These are phyloP conservation scores for Leptonema lineaticorne DNA, from an alignment of 1,140 invertebrate species.

Conservation along the genomic window DNA sequence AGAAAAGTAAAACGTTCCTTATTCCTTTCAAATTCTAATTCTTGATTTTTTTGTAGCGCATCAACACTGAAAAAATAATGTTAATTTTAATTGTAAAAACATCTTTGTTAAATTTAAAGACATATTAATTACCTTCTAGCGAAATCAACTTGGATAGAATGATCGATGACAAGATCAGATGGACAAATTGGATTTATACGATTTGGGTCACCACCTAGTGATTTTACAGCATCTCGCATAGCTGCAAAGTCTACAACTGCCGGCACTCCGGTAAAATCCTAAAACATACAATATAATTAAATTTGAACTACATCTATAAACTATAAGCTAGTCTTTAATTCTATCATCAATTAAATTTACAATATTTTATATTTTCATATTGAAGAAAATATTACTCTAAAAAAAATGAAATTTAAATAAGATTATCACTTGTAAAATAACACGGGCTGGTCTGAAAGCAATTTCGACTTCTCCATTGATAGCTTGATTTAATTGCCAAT, in stretches of 20 bases:
- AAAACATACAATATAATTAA: neutral
- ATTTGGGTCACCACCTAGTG: constrained; percentile 83
- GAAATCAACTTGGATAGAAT: constrained; percentile 97
- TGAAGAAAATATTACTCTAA: neutral
- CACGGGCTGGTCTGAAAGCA: constrained; percentile 92
- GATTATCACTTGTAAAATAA: constrained; percentile 82
- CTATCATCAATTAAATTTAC: neutral
- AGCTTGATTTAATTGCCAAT: constrained; percentile 82
- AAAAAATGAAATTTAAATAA: neutral
- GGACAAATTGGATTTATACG: constrained; percentile 98
- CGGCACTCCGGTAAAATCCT: constrained; percentile 96
- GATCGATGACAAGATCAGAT: constrained; percentile 97
- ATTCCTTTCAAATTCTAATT: constrained; percentile 95
- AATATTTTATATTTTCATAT: neutral
- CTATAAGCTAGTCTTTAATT: neutral
- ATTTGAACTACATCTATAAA: no score
- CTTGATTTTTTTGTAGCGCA: constrained; percentile 90
- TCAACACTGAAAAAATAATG: constrained; percentile 67
- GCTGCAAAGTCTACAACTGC: constrained; percentile 98
- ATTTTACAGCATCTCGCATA: constrained; percentile 93
- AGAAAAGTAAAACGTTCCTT: constrained; percentile 94
- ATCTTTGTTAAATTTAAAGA: neutral
- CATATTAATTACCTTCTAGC: constrained; percentile 70
- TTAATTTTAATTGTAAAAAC: constrained; percentile 5
- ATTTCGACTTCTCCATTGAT: constrained; percentile 80